A percentile compares a stretch with the other conserved stretches of the same genome.
These are phyloP conservation scores for Nycteola revayana DNA, from an alignment of 2,888 invertebrate species.

Conservation along the genomic window DNA sequence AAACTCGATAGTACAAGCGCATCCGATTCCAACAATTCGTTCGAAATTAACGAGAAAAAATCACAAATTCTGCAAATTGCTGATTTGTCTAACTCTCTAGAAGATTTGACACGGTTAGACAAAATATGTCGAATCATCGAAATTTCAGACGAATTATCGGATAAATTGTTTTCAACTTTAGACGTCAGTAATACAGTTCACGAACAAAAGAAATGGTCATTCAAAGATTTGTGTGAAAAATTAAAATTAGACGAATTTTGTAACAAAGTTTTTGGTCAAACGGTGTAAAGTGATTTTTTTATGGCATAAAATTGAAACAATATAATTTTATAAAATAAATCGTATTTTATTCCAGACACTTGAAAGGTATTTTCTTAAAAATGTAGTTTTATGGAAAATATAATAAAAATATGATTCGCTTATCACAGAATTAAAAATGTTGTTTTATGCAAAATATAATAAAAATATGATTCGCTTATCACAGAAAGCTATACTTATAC, in stretches of 20 bases:
- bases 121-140: conserved; percentile 75
- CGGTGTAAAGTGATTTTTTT: conserved; percentile 8
- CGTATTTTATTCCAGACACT: conserved; percentile 33
- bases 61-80: conserved; percentile 63
- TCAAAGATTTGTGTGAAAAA: conserved; percentile 67
- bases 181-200: conserved; percentile 23
- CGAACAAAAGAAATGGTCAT: conserved; percentile 58
- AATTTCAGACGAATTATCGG: conserved; percentile 71
- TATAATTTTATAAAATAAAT: conserved; percentile 23
- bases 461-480: conserved; percentile 29
- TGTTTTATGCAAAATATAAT: conserved; percentile 19
- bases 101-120: conserved; percentile 63
- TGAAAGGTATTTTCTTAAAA: conserved; percentile 33
- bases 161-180: conserved; percentile 58
- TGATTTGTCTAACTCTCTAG: conserved; percentile 63
- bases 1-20: conserved; percentile 67
- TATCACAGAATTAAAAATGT: conserved; percentile 17
- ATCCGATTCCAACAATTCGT: conserved; percentile 62
- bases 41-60: conserved; percentile 54
- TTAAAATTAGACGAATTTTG: conserved; percentile 72
- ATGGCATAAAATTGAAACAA: conserved; percentile 22
- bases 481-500: conserved; percentile 27
- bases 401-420: conserved; percentile 21
- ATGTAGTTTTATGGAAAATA: conserved; percentile 18
- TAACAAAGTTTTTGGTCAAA: conserved; percentile 58